Base-by-base conservation (phyloP, 2,888 invertebrate genomes). In the Amorpha juglandis region DNA sequence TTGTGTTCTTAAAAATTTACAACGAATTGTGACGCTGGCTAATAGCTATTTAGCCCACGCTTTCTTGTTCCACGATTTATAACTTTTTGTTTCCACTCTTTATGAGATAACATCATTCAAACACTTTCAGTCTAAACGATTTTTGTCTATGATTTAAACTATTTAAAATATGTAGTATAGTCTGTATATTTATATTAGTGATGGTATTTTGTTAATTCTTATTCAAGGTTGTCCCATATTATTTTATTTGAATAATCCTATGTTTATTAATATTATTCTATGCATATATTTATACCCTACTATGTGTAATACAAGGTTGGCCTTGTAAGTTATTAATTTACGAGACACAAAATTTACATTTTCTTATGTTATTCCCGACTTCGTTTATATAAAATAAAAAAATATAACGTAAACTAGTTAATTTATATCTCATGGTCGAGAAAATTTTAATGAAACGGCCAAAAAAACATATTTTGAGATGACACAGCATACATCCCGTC, bases 1-100 rank as follows among this genome's bases (percentile, higher is more conserved):
- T 58, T 19, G 16, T 42, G 19, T 19, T 38, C 58, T 42, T 38
- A 58, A 58, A 58, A 21, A 58, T 55, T n/a, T 38, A 55, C 55
- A 35, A 35, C 48, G 2, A 50, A 50, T 19, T 14, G 19, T 42
- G 42, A 58, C 19, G 38, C 21, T n/a, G 12, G 12, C 19, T 38
- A 38, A 19, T 58, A 58, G 19, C 42, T 19, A n/a, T 55, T 19
- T 58, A 3, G 12, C 38, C 55, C 55, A 38, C 55, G 55, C 55
- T 38, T 58, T 52, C 12, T 50, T 42, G 19, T 58, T 16, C 6
- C 35, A n/a, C 16, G 42, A 58, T 21, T 19, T 42, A 58, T 58
- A 19, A 38, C 58, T 58, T 58, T 38, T 38, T 58, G 11, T 55
- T 35, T 35, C 38, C 6, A 42, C 16, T 58, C 50, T 58, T 33